Evolutionary conservation across 2,113 vertebrate species (phyloP), one percentile per base, ranked within the genome.

Genomic region (Sceloporus undulatus): DNA sequence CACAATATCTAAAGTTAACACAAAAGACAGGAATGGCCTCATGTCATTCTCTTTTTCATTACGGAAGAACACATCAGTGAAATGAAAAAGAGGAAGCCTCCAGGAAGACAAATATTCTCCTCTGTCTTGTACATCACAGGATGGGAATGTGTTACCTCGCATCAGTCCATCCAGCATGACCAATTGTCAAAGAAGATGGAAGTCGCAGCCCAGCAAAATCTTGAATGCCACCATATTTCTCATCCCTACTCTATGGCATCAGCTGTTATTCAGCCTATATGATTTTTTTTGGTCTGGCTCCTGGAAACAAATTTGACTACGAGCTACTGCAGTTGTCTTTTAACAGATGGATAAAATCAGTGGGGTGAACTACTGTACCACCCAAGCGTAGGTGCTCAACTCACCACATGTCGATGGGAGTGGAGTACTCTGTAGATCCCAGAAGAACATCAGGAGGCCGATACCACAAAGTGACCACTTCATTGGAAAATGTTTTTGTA

Each of bases 391-490:
- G 2, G 68, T 42, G 6, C 0, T 2, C 0, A 14, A 85, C 98
- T 98, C 93, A 99, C 99, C 99, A 99, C 98, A 99, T 99, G 92
- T 99, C 98, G 0, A 99, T 98, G 91, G 98, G 98, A 1, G 98
- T 99, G 86, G 98, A 98, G 82, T 99, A 99, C 86, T 99, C 98
- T 0, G 99, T 99, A 14, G 98, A 99, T 75, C 99, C 99, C 93
- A 99, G 97, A 56, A 99, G 97, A 84, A 99, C 98, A 0, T 99
- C 98, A 0, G 99, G 99, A 13, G 99, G 99, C 16, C 99, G 97
- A 93, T 99, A 99, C 99, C 99, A 99, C 5, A 98, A 95, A 5
- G 99, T 99, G 81, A 99, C 99, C 94, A 99, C 99, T 95, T 99
- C 99, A 11, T 99, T 99, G 93, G 99, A 99, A 81, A 99, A 99